Conservation (phyloP, 2,888 invertebrate species). For the Ferrisia virgata region DNA sequence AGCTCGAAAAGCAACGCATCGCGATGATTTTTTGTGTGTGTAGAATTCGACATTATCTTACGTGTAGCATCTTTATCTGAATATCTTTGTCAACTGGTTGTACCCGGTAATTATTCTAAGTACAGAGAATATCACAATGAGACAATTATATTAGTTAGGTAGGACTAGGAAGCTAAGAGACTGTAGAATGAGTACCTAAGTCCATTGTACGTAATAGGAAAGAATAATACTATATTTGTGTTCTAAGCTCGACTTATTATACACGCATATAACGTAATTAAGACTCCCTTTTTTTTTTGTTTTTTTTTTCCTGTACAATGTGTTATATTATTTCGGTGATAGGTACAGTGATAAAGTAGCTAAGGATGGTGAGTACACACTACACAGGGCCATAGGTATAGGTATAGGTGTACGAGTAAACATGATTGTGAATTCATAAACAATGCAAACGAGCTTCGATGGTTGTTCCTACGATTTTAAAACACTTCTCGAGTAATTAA, state of each 20-base stretch:
- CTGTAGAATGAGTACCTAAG: too few relatives aligned
- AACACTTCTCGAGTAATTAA: neutral
- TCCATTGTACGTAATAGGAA: too few relatives aligned
- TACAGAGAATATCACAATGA: neutral
- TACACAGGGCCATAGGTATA: neutral
- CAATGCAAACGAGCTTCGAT: neutral
- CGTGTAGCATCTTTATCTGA: neutral
- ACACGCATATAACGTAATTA: neutral
- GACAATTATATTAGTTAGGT: neutral
- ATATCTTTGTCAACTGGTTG: neutral
- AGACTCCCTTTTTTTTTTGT: neutral
- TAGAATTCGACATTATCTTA: too few relatives aligned
- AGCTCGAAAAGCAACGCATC: too few relatives aligned
- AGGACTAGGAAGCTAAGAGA: too few relatives aligned
- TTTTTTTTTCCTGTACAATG: neutral
- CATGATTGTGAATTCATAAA: neutral
- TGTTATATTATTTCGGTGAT: neutral
- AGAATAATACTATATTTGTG: neutral
- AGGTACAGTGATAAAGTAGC: neutral
- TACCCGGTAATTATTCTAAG: neutral
- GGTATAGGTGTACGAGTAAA: neutral
- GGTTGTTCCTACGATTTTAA: neutral
- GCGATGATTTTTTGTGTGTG: too few relatives aligned
- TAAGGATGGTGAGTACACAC: neutral
- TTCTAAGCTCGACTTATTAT: too few relatives aligned